Conservation (phyloP, 1,140 invertebrate species). For the Drosophila willistoni region DNA sequence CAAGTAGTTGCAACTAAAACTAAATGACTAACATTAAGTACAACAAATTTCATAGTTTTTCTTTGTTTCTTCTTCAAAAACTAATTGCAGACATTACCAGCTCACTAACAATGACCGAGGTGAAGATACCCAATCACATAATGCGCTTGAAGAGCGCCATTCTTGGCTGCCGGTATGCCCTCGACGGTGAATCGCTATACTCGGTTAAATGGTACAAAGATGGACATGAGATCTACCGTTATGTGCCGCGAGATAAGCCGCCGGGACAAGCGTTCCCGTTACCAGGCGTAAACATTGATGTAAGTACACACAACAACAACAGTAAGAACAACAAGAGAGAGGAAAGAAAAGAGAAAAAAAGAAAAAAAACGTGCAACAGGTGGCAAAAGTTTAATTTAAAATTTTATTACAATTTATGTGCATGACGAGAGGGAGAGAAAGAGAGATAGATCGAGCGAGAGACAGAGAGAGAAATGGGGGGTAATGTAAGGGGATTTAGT, state of each 20-base stretch:
- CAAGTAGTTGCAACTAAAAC: conserved; percentile 45
- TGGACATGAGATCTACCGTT: conserved; percentile 93
- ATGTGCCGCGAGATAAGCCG: conserved; percentile 89
- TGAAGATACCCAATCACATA: conserved; percentile 88
- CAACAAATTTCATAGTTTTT: conserved; percentile 16
- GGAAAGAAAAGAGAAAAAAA: background rate
- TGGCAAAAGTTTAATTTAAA: conserved; percentile 75
- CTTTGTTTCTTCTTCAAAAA: conserved; percentile 22
- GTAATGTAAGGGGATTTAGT: conserved; percentile 58
- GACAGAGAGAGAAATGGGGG: background rate
- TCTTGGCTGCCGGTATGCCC: conserved; percentile 90
- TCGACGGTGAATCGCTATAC: conserved; percentile 91
- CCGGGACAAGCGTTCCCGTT: conserved; percentile 89
- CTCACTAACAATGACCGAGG: conserved; percentile 86
- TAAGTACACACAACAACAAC: conserved; percentile 84
- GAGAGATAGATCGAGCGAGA: background rate
- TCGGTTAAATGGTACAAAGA: conserved; percentile 96
- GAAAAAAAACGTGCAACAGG: conserved; percentile 13
- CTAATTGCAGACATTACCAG: conserved; percentile 83
- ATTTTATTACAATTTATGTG: conserved; percentile 76
- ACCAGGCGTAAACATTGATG: conserved; percentile 91
- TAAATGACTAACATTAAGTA: conserved; percentile 54
- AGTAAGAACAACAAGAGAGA: background rate
- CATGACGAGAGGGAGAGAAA: background rate
- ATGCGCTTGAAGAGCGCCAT: conserved; percentile 87